Percentiles rank a stretch among this genome's conserved stretches.
These are phyloP conservation scores for Maniola jurtina DNA, from an alignment of 1,140 invertebrate genomes.

Conservation along the genomic window DNA sequence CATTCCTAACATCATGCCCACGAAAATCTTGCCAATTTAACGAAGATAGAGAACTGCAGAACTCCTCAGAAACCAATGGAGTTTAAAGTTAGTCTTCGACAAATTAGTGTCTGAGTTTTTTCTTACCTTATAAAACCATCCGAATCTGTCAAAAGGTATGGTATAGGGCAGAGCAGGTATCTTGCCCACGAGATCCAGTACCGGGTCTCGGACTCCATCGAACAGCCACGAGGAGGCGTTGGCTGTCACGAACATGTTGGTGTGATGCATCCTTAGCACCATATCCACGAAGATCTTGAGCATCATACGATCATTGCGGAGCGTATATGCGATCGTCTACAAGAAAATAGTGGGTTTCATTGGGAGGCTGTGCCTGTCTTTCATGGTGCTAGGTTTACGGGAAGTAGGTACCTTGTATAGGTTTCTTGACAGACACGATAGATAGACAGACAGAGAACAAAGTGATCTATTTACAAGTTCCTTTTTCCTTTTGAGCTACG, in stretches of 20 bases:
- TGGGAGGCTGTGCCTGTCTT: too few species aligned
- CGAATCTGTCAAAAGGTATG: slow-evolving; percentile 85
- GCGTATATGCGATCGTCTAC: slow-evolving; percentile 82
- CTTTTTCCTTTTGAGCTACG: too few species aligned
- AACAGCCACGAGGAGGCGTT: slow-evolving; percentile 81
- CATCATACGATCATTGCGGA: slow-evolving; percentile 69
- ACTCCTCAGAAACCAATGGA: too few species aligned
- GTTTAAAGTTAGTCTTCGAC: too few species aligned
- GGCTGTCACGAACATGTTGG: slow-evolving; percentile 80
- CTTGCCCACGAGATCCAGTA: slow-evolving; percentile 80
- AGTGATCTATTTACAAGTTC: too few species aligned
- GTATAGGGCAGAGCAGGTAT: slow-evolving; percentile 77
- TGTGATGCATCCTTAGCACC: slow-evolving; percentile 76
- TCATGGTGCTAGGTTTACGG: too few species aligned
- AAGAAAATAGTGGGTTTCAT: slow-evolving; percentile 32
- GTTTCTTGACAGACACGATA: too few species aligned
- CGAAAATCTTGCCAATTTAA: slow-evolving; percentile 71
- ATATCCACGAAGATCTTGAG: slow-evolving; percentile 77
- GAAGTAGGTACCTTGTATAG: too few species aligned
- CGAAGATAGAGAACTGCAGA: too few species aligned
- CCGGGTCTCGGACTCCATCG: slow-evolving; percentile 85
- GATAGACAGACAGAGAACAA: too few species aligned
- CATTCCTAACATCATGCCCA: slow-evolving; percentile 76
- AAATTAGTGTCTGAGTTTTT: not conserved
- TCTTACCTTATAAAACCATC: slow-evolving; percentile 84